phyloP scores from a whole-genome alignment of 2,797 vertebrate species.

The Phrynocephalus guinanensis region DNA sequence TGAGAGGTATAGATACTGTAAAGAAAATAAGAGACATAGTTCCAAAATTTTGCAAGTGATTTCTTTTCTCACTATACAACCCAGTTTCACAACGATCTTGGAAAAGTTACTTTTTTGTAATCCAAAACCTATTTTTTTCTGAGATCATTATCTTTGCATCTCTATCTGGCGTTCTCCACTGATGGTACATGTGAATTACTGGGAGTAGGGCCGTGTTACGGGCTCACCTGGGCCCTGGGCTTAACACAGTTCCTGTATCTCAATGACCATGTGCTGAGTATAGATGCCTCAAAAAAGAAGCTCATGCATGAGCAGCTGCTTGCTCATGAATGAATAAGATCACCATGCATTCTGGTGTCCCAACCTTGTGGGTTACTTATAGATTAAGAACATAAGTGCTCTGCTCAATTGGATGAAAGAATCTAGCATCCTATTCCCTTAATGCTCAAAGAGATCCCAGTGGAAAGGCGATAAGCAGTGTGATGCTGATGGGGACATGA shows the following conservation, averaged over 20 bases:
- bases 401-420: background rate
- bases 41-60: no score
- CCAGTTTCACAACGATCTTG: no score
- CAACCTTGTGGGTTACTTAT: background rate
- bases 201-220: background rate
- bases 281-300: background rate
- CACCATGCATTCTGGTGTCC: background rate
- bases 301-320: background rate
- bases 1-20: background rate
- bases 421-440: background rate
- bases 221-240: background rate
- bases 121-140: no score
- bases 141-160: no score
- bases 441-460: background rate
- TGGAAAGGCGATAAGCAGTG: background rate
- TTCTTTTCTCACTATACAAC: no score
- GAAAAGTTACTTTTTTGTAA: no score
- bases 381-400: background rate
- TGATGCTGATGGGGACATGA: no score
- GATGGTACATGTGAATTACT: background rate
- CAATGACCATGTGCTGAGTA: background rate
- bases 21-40: no score
- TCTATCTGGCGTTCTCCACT: background rate
- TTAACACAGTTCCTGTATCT: background rate
- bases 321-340: background rate